Percentiles rank a stretch among this genome's conserved stretches.
These are phyloP conservation scores for Ceratotherium simum DNA, from an alignment of 2,113 vertebrate genomes.

Conservation along the genomic window DNA sequence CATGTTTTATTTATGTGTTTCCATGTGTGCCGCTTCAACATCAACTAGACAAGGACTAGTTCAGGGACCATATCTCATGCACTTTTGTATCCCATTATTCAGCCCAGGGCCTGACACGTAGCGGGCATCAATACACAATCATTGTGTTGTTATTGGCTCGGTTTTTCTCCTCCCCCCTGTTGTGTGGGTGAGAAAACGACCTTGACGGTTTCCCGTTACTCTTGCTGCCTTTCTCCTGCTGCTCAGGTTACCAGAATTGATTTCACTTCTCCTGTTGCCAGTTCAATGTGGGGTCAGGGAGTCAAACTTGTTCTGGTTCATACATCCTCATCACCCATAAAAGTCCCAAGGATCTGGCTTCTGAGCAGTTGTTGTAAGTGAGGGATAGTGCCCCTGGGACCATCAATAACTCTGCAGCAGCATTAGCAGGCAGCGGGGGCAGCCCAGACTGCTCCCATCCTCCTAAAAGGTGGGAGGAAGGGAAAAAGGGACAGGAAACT, in stretches of 20 bases:
- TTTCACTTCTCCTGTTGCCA: conserved; percentile 66
- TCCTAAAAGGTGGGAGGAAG: background rate
- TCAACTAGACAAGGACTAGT: background rate
- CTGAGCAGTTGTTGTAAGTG: conserved; percentile 49
- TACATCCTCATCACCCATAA: conserved; percentile 68
- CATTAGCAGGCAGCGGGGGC: background rate
- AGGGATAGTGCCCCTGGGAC: conserved; percentile 43
- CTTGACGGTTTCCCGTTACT: conserved; percentile 5
- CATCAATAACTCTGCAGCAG: conserved; percentile 15
- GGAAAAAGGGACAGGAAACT: background rate
- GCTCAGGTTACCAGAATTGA: conserved; percentile 74
- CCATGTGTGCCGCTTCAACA: too few species aligned
- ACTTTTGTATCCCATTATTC: background rate
- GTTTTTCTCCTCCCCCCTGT: conserved; percentile 5
- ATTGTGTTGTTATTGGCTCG: background rate
- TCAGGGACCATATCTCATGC: background rate
- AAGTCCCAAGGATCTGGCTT: conserved; percentile 60
- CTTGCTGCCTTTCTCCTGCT: conserved; percentile 5
- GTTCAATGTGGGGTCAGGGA: conserved; percentile 63
- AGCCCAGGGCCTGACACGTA: background rate
- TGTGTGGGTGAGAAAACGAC: conserved; percentile 30
- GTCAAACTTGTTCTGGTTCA: conserved; percentile 72
- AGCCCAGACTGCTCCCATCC: background rate
- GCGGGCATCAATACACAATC: conserved; percentile 39
- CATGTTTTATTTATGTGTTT: background rate